Evolutionary conservation across 2,113 vertebrate species (phyloP).

Genomic region (Neoarius graeffei): DNA sequence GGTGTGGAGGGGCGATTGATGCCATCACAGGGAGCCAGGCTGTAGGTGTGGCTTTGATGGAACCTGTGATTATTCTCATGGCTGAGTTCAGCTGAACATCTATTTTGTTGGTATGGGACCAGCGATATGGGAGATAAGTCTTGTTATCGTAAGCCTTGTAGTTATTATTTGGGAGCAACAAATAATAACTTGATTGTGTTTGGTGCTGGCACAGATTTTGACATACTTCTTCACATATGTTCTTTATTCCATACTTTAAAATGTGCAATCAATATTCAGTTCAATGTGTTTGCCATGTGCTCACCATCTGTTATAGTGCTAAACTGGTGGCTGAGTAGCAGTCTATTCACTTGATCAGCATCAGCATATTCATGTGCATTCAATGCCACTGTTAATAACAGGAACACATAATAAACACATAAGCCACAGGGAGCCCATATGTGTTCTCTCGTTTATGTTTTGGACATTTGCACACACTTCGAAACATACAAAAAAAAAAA

Average conservation of each 20-base stretch:
- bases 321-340: constrained; percentile 6
- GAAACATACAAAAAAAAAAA: neutral
- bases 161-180: neutral
- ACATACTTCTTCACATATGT: constrained; percentile 11
- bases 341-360: constrained; percentile 12
- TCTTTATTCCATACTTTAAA: constrained; percentile 3
- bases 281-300: neutral
- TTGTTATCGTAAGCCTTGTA: too few species aligned
- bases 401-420: neutral
- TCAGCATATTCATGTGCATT: neutral
- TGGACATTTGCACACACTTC: neutral
- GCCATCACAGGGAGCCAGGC: too few species aligned
- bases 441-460: neutral
- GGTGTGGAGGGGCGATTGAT: too few species aligned
- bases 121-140: too few species aligned
- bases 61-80: too few species aligned
- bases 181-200: neutral
- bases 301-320: constrained; percentile 29
- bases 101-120: too few species aligned
- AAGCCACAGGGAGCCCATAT: neutral
- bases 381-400: neutral
- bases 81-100: too few species aligned
- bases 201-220: neutral
- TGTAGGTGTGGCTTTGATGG: too few species aligned
- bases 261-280: constrained; percentile 15